Base-by-base conservation (phyloP, 1,140 invertebrate genomes). In the Lasaia peninsularis region DNA sequence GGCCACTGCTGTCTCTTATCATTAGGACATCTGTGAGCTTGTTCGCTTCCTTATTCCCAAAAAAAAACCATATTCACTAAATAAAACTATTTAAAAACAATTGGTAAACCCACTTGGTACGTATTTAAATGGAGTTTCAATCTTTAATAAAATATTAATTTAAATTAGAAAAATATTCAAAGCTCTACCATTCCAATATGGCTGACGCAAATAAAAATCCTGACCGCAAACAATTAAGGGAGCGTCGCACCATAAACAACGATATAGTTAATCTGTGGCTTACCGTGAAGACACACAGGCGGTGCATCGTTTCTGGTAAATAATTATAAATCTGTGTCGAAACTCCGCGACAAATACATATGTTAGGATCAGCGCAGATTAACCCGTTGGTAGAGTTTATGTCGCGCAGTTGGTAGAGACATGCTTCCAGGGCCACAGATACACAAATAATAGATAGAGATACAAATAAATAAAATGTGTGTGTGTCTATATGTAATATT, bases 281-380 rank as follows among this genome's bases (percentile, higher is more conserved):
- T 80, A 87, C 65, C 52, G 59, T 65, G 80, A 87, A 69, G 62
- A 62, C 68, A 71, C 73, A 69, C 81, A 78, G 68, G 67, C 76
- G 71, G 74, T 61, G 56, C 55, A 71, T 56, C 48, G 60, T 73
- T 79, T 78, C 78, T 76, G 65, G 75, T 85, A 84, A 87, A 87
- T 87, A 87, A 85, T 86, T 87, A 82, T 87, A 87, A 87, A 87
- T 87, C 84, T 83, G 78, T 62, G 84, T 87, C 84, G 82, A 85
- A 86, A 86, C 74, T 63, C 66, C 79, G 78, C 72, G 80, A 84
- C 80, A 81, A 71, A 79, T 83, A 81, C 84, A 86, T 86, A 84
- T 86, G 84, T 87, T 73, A 67, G 59, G 62, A 84, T 85, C 82
- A 87, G 55, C 14, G 58, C 20, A 14, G 57, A 63, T 63, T 63